phyloP scores from a whole-genome alignment of 2,113 vertebrate genomes.

The Colius striatus region DNA sequence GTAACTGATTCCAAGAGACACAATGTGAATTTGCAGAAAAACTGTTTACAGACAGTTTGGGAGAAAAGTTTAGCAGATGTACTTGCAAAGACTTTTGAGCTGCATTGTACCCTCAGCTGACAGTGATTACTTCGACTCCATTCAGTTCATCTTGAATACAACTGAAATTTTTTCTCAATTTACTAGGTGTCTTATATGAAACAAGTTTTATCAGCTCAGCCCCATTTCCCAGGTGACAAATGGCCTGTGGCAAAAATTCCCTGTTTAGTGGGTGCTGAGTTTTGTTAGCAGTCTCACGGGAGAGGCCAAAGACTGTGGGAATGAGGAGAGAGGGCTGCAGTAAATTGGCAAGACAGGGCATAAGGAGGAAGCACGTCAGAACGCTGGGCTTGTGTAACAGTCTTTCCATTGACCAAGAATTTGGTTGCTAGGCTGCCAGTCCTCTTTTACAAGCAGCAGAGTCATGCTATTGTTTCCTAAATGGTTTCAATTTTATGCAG shows the following conservation, averaged over 20 bases:
- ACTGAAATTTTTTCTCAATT: background rate
- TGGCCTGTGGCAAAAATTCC: conserved; percentile 27
- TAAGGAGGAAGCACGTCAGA: conserved; percentile 6
- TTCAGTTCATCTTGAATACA: conserved; percentile 22
- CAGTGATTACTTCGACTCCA: background rate
- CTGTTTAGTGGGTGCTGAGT: conserved; percentile 18
- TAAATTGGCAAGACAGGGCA: conserved; percentile 53
- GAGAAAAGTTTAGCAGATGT: background rate
- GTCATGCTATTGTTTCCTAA: conserved; percentile 56
- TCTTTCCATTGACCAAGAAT: conserved; percentile 45
- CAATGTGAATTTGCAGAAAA: background rate
- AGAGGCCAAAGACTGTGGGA: conserved; percentile 69
- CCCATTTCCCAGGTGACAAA: conserved; percentile 65
- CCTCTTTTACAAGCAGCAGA: conserved; percentile 60
- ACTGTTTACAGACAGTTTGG: background rate
- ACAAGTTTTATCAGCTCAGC: background rate
- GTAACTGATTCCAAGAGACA: background rate
- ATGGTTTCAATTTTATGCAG: conserved; percentile 48
- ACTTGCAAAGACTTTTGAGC: background rate
- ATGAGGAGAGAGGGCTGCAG: conserved; percentile 32
- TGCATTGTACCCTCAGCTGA: background rate
- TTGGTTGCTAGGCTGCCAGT: conserved; percentile 62
- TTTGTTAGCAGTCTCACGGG: conserved; percentile 35
- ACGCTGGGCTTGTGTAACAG: background rate
- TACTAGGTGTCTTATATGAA: conserved; percentile 26